Conservation (phyloP, 2,797 vertebrate genomes). For the Echiichthys vipera region DNA sequence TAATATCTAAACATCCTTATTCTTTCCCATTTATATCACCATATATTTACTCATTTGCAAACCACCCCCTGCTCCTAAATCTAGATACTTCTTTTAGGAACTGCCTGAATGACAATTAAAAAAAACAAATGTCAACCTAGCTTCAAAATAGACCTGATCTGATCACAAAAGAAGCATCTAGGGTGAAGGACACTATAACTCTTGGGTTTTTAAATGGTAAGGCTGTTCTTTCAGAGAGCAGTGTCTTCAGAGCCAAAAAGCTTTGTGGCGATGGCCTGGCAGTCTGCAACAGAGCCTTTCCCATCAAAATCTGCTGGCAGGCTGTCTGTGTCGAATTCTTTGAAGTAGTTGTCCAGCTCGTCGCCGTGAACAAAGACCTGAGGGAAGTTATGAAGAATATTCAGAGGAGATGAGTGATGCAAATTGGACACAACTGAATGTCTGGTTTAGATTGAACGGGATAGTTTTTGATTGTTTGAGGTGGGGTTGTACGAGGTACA, state of each 20-base stretch:
- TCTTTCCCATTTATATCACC: slow-evolving; percentile 13
- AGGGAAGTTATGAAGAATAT: not conserved
- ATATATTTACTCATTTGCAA: slow-evolving; percentile 22
- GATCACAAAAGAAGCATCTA: slow-evolving; percentile 40
- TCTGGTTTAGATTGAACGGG: not conserved
- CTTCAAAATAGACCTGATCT: slow-evolving; percentile 39
- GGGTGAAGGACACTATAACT: slow-evolving; percentile 34
- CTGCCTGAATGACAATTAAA: slow-evolving; percentile 22
- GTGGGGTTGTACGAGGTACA: too few relatives aligned
- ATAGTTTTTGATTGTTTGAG: too few relatives aligned
- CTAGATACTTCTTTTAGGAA: slow-evolving; percentile 44
- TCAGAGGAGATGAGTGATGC: not conserved
- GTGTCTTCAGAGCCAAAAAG: slow-evolving; percentile 96
- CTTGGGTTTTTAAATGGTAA: slow-evolving; percentile 11
- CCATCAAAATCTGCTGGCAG: slow-evolving; percentile 94
- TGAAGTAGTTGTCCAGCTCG: slow-evolving; percentile 90
- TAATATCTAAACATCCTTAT: slow-evolving; percentile 52
- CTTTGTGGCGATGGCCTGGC: slow-evolving; percentile 86
- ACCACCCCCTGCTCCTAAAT: slow-evolving; percentile 41
- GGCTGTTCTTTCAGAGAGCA: slow-evolving; percentile 82
- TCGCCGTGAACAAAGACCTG: slow-evolving; percentile 96
- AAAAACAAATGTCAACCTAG: slow-evolving; percentile 37
- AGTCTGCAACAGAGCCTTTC: slow-evolving; percentile 87
- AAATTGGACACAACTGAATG: not conserved
- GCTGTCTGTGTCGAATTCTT: slow-evolving; percentile 90